Evolutionary conservation across 1,140 invertebrate species (phyloP).

Genomic region (Cecropterus lyciades): DNA sequence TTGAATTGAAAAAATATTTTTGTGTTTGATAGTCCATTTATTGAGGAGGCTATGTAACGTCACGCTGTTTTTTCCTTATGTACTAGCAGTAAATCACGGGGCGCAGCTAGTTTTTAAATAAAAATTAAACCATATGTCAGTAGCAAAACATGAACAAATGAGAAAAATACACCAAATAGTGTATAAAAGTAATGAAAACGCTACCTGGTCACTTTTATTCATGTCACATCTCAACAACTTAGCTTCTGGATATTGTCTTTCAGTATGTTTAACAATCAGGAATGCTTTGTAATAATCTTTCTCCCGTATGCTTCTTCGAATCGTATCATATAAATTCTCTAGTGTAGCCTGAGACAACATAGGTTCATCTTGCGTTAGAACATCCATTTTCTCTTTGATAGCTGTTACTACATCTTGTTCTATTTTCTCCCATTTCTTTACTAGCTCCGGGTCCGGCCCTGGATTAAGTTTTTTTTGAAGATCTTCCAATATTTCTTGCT

Average conservation of each 20-base stretch:
- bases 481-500: conserved; percentile 85
- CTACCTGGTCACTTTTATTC: conserved; percentile 81
- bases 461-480: conserved; percentile 84
- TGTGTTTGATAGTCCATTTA: too few species aligned
- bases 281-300: conserved; percentile 79
- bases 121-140: too few species aligned
- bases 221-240: conserved; percentile 76
- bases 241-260: conserved; percentile 77
- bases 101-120: too few species aligned
- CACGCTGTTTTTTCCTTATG: too few species aligned
- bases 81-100: too few species aligned
- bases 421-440: conserved; percentile 78
- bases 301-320: conserved; percentile 64
- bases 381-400: conserved; percentile 74
- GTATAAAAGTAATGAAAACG: conserved; percentile 7
- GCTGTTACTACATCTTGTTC: conserved; percentile 63
- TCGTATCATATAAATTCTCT: conserved; percentile 74
- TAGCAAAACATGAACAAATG: too few species aligned
- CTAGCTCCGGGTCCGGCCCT: conserved; percentile 65
- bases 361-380: conserved; percentile 76
- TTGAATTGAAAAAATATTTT: too few species aligned
- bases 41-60: too few species aligned
- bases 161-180: too few species aligned
- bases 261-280: conserved; percentile 75
- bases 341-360: conserved; percentile 72